Conservation (phyloP, 2,113 vertebrate species). For the Hydrochoerus hydrochaeris region DNA sequence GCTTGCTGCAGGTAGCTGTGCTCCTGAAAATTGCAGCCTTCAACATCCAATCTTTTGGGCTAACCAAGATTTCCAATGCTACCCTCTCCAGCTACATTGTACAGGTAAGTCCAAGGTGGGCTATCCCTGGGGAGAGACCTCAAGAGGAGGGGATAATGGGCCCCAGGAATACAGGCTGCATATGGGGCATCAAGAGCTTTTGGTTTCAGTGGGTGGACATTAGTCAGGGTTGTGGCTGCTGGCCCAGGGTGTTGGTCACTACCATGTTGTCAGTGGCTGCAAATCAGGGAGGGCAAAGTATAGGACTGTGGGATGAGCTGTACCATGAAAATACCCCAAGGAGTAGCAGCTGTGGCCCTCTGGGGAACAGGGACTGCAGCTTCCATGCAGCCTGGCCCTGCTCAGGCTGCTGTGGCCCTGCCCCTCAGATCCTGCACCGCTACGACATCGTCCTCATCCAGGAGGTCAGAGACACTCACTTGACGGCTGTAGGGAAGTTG, state of each 20-base stretch:
- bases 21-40: constrained; percentile 91
- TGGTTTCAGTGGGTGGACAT: neutral
- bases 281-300: neutral
- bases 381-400: neutral
- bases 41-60: constrained; percentile 93
- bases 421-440: constrained; percentile 88
- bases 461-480: constrained; percentile 92
- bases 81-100: constrained; percentile 89
- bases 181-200: neutral
- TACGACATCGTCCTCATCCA: constrained; percentile 93
- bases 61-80: constrained; percentile 91
- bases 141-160: neutral
- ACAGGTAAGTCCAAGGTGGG: constrained; percentile 82
- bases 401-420: neutral
- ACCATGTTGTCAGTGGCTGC: neutral
- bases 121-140: neutral
- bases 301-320: no score
- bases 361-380: neutral
- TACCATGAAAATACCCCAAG: no score
- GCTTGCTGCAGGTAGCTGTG: constrained; percentile 75
- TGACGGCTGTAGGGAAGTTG: constrained; percentile 88
- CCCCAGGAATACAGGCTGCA: neutral
- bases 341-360: neutral
- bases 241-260: neutral
- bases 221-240: neutral